phyloP scores from a whole-genome alignment of 2,113 vertebrate genomes.

The Osmerus eperlanus region DNA sequence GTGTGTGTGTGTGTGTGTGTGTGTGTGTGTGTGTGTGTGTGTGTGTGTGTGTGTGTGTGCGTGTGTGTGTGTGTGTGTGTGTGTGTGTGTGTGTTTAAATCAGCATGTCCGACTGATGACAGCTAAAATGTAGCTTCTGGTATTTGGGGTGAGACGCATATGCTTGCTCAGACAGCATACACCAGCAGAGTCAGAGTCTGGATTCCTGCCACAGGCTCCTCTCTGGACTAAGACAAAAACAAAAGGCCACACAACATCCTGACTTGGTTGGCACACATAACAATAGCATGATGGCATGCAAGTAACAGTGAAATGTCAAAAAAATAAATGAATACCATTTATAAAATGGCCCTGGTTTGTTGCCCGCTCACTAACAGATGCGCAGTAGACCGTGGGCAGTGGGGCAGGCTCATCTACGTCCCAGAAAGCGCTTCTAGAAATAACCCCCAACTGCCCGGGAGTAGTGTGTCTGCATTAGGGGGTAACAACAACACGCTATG shows the following conservation, averaged over 20 bases:
- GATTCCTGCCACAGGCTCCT: not conserved
- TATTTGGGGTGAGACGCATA: conserved; percentile 18
- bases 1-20: not conserved
- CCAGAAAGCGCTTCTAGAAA: conserved; percentile 41
- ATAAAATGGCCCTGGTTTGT: conserved; percentile 12
- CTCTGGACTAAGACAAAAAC: not conserved
- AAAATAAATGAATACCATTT: conserved; percentile 14
- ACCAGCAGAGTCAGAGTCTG: not conserved
- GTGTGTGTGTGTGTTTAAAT: conserved; percentile 14
- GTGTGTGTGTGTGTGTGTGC: not conserved
- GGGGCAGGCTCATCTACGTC: conserved; percentile 51
- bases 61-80: not conserved
- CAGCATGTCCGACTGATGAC: not conserved
- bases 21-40: not conserved
- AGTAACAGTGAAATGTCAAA: conserved; percentile 14
- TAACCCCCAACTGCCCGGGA: conserved; percentile 35
- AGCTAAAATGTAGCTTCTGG: not conserved
- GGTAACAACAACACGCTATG: not conserved
- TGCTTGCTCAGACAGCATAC: not conserved
- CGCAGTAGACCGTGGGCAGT: conserved; percentile 50
- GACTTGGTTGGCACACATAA: conserved; percentile 11
- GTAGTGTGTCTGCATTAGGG: conserved; percentile 8
- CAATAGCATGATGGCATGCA: not conserved
- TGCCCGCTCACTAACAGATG: conserved; percentile 45
- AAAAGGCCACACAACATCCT: not conserved